Conservation (phyloP, 2,888 invertebrate species). For the Parnassius glacialis region DNA sequence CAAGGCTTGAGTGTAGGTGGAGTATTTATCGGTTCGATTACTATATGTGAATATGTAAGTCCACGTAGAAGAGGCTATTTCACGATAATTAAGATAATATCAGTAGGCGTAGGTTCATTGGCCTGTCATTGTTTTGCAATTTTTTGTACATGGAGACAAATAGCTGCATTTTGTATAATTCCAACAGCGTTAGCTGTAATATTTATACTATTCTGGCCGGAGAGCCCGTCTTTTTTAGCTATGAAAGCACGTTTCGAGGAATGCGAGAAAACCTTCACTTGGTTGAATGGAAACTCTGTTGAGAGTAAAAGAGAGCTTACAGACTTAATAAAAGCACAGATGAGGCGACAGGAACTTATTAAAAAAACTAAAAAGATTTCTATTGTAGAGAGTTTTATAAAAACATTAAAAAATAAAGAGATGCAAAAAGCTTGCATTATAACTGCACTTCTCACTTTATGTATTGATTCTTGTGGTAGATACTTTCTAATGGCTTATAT, state of each 20-base stretch:
- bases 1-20: slow-evolving; percentile 41
- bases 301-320: slow-evolving; percentile 37
- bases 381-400: slow-evolving; percentile 20
- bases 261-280: slow-evolving; percentile 39
- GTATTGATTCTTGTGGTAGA: slow-evolving; percentile 39
- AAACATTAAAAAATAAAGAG: slow-evolving; percentile 32
- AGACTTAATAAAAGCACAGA: slow-evolving; percentile 31
- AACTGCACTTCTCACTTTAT: slow-evolving; percentile 33
- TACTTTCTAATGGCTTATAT: slow-evolving; percentile 40
- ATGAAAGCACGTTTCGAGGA: slow-evolving; percentile 43
- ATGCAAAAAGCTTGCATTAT: slow-evolving; percentile 38
- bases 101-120: slow-evolving; percentile 35
- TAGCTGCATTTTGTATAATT: slow-evolving; percentile 33
- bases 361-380: slow-evolving; percentile 2
- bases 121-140: slow-evolving; percentile 40
- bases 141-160: slow-evolving; percentile 42
- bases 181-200: slow-evolving; percentile 29
- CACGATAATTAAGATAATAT: slow-evolving; percentile 37
- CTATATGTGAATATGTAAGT: slow-evolving; percentile 41
- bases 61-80: slow-evolving; percentile 44
- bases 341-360: slow-evolving; percentile 15
- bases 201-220: too few species aligned
- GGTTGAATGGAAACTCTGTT: slow-evolving; percentile 37
- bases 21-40: slow-evolving; percentile 37
- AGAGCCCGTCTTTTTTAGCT: too few species aligned